phyloP scores from a whole-genome alignment of 92 coral and sea anemone species.

The Zoanthus gigantus region DNA sequence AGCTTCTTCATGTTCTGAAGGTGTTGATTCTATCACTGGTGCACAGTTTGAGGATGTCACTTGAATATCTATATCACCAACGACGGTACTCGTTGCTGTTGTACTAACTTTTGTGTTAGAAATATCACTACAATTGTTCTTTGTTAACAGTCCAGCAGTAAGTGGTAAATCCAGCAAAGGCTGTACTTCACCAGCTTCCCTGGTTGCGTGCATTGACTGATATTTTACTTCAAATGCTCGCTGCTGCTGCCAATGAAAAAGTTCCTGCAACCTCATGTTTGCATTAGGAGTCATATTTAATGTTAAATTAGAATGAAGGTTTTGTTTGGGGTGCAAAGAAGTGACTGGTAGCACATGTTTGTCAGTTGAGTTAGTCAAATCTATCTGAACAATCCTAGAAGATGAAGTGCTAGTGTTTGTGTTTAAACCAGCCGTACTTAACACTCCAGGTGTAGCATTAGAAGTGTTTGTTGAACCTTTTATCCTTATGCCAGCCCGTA shows the following conservation, averaged over 20 bases:
- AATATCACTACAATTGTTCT: not conserved
- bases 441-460: not conserved
- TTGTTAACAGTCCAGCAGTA: constrained; percentile 1
- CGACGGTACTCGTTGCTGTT: not conserved
- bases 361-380: constrained; percentile 24
- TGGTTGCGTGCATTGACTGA: not conserved
- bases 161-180: not conserved
- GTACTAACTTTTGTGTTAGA: not conserved
- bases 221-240: not conserved
- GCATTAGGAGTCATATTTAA: not conserved
- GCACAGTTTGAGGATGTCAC: not conserved
- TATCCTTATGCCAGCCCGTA: not conserved
- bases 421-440: not conserved
- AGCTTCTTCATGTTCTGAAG: not conserved
- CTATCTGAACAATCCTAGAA: constrained; percentile 22
- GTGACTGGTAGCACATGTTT: not conserved
- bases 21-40: not conserved
- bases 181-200: not conserved
- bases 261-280: not conserved
- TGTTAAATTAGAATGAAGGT: not conserved
- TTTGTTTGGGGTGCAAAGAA: not conserved
- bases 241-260: constrained; percentile 22
- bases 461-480: not conserved
- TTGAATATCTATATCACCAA: not conserved
- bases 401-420: not conserved